phyloP scores from a whole-genome alignment of 2,888 invertebrate species.

The Alcis repandata region DNA sequence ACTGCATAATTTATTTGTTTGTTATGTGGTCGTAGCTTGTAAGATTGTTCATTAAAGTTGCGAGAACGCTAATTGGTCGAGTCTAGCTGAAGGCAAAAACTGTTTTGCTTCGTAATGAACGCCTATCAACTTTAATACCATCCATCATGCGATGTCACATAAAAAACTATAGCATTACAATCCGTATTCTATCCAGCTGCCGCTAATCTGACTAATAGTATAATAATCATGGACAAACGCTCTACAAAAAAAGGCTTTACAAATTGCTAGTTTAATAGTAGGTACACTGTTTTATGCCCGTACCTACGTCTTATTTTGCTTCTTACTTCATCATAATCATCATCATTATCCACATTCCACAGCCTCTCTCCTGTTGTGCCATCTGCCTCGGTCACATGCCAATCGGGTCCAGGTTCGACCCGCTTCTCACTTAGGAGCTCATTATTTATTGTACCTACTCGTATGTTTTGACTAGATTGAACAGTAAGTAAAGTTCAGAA shows the following conservation, averaged over 20 bases:
- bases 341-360: too few species aligned
- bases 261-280: neutral
- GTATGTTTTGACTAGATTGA: too few species aligned
- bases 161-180: neutral
- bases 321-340: too few species aligned
- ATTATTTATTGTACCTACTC: neutral
- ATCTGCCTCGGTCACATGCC: too few species aligned
- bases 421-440: too few species aligned
- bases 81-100: slow-evolving; percentile 12
- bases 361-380: too few species aligned
- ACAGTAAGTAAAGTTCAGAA: too few species aligned
- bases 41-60: slow-evolving; percentile 4
- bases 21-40: too few species aligned
- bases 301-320: neutral
- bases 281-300: neutral
- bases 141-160: neutral
- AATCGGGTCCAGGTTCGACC: too few species aligned
- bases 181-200: neutral
- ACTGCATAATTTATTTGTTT: neutral
- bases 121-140: neutral
- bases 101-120: slow-evolving; percentile 5
- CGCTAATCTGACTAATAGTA: slow-evolving; percentile 1
- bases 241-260: neutral
- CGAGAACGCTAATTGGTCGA: slow-evolving; percentile 7
- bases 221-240: neutral